These are phyloP conservation scores for Nasua narica DNA, from an alignment of 2,797 vertebrate genomes.

Conservation along the genomic window DNA sequence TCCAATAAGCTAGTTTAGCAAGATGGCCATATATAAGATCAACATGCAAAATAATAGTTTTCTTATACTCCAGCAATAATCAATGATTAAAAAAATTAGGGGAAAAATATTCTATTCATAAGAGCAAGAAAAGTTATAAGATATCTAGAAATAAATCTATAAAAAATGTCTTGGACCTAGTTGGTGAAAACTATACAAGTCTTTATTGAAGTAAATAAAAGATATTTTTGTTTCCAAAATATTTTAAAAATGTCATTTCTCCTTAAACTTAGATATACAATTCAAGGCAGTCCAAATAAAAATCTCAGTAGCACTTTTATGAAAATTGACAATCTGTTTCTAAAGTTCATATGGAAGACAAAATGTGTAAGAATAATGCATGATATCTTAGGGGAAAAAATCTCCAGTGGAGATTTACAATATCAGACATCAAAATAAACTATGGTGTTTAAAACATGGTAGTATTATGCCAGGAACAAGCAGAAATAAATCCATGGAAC, in stretches of 20 bases:
- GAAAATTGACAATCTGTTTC: neutral
- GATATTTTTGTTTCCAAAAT: neutral
- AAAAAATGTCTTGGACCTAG: neutral
- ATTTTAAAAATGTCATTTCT: neutral
- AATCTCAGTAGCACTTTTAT: neutral
- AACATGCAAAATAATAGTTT: neutral
- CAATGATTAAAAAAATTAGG: neutral
- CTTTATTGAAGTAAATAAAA: neutral
- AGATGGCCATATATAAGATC: neutral
- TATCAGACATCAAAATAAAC: neutral
- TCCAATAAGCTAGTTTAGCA: neutral
- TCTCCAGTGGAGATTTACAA: neutral
- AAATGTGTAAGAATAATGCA: neutral
- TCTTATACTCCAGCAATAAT: neutral
- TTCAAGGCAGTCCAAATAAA: conserved; percentile 4
- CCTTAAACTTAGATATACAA: neutral
- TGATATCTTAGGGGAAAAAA: neutral
- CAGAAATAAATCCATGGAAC: neutral
- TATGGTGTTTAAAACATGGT: neutral
- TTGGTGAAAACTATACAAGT: conserved; percentile 17
- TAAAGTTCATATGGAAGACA: neutral
- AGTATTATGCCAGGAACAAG: neutral
- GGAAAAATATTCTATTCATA: neutral
- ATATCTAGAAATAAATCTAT: neutral
- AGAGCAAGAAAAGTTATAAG: conserved; percentile 10